Base-by-base conservation (phyloP, 1,140 invertebrate species). In the Camponotus vicinus region DNA sequence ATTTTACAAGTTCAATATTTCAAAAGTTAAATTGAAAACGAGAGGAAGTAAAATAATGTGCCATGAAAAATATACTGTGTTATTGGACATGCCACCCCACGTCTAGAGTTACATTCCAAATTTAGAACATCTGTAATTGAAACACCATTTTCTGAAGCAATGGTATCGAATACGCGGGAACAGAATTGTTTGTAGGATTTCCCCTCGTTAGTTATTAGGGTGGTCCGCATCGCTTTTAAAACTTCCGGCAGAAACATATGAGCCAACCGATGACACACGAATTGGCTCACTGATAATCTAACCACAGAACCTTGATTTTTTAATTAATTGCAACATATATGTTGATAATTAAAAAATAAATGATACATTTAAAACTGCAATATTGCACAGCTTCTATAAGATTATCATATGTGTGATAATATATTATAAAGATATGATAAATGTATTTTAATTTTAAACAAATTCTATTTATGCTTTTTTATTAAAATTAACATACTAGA, bases 101-200 rank as follows among this genome's bases (percentile, higher is more conserved):
- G 63, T 69, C 45, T 79, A 79, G 63, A 15, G 45, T 69, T 79
- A 79, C 76, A 18, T 66, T 11, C 77, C 63, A 55, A 79, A 79
- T 79, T 79, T 79, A 79, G 63, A 69, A 37, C n/a, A n/a, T 69
- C 77, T 45, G 45, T 55, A 79, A 79, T 79, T 79, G 77, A 69
- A 79, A 64, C 77, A 55, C 40, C 32, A 79, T 79, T 79, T 79
- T 79, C 21, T 34, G 21, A 69, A 79, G 77, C 63, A 45, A 45
- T 45, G 40, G 3, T 34, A 69, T 79, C 45, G 42, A 79, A 79
- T 79, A 37, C 32, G 27, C 45, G 61, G 45, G n/a, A 40, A 13
- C 32, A n/a, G 77, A 69, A 79, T 55, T 69, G 77, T 55, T 79
- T 79, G 63, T 79, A 67, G 32, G 76, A 67, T 40, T 55, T 55